Percentiles rank a stretch among this genome's conserved stretches.
Evolutionary conservation across 2,888 invertebrate species (phyloP).

Genomic region (Nomada flava): DNA sequence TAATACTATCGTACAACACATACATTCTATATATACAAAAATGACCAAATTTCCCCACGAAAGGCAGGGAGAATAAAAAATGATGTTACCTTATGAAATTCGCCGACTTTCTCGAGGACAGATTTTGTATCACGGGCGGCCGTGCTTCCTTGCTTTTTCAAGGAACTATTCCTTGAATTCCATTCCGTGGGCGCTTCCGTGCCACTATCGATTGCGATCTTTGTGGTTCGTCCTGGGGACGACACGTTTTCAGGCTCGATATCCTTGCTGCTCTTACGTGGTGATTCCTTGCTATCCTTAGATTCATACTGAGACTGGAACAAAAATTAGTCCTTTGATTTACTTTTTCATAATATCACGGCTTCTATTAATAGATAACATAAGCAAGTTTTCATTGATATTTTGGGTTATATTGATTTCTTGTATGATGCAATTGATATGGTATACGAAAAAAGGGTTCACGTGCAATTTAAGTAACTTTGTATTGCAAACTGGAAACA

Average conservation of each 20-base stretch:
- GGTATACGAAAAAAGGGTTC: no score
- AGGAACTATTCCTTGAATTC: constrained; percentile 66
- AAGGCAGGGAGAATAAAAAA: constrained; percentile 14
- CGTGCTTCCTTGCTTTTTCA: constrained; percentile 69
- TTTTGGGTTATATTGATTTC: no score
- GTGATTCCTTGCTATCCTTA: constrained; percentile 76
- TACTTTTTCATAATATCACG: no score
- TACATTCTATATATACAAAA: no score
- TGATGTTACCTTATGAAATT: constrained; percentile 88
- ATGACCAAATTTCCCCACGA: background rate
- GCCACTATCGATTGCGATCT: constrained; percentile 77
- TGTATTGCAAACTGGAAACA: no score
- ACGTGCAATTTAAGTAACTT: no score
- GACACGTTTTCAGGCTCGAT: constrained; percentile 80
- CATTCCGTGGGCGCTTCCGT: constrained; percentile 84
- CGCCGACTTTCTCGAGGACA: constrained; percentile 94
- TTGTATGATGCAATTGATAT: no score
- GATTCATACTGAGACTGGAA: constrained; percentile 75
- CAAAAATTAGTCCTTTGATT: constrained; percentile 5
- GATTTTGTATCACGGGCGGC: constrained; percentile 87
- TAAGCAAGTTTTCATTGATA: no score
- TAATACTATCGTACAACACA: no score
- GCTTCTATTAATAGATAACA: no score
- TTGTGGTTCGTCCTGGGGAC: constrained; percentile 79
- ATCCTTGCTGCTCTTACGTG: constrained; percentile 78